These are phyloP conservation scores for Diorhabda carinulata DNA, from an alignment of 1,140 invertebrate species.

Conservation along the genomic window DNA sequence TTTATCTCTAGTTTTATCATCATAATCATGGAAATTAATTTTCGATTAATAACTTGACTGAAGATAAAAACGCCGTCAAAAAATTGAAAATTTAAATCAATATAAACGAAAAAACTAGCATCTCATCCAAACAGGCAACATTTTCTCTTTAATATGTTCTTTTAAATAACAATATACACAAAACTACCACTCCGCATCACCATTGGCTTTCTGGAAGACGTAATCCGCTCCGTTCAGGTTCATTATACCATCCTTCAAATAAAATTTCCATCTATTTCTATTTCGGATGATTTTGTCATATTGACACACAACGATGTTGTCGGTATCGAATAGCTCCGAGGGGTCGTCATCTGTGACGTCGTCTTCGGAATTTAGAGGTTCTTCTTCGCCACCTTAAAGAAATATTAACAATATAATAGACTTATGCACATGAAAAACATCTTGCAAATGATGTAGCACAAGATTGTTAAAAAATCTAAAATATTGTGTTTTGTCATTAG, in stretches of 20 bases:
- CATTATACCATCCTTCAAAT: constrained; percentile 99
- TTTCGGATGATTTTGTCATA: constrained; percentile 99
- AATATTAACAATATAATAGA: background rate
- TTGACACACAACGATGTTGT: constrained; percentile 98
- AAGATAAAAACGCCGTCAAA: too few species aligned
- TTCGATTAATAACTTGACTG: too few species aligned
- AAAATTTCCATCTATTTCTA: constrained; percentile 99
- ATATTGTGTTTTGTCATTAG: too few species aligned
- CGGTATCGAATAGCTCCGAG: constrained; percentile 92
- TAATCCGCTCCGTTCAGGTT: constrained; percentile 96
- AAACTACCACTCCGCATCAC: constrained; percentile 96
- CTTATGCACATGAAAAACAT: too few species aligned
- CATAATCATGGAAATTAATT: too few species aligned
- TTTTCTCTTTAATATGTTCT: too few species aligned
- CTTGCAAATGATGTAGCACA: too few species aligned
- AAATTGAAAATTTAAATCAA: too few species aligned
- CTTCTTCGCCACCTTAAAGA: constrained; percentile 66
- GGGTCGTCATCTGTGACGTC: constrained; percentile 97
- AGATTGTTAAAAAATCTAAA: too few species aligned
- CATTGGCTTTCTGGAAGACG: constrained; percentile 97
- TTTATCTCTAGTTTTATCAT: too few species aligned
- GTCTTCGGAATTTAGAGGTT: constrained; percentile 92
- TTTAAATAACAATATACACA: too few species aligned
- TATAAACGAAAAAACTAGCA: background rate
- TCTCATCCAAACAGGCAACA: background rate